phyloP scores from a whole-genome alignment of 2,888 invertebrate genomes.

The Amblyteles armatorius region DNA sequence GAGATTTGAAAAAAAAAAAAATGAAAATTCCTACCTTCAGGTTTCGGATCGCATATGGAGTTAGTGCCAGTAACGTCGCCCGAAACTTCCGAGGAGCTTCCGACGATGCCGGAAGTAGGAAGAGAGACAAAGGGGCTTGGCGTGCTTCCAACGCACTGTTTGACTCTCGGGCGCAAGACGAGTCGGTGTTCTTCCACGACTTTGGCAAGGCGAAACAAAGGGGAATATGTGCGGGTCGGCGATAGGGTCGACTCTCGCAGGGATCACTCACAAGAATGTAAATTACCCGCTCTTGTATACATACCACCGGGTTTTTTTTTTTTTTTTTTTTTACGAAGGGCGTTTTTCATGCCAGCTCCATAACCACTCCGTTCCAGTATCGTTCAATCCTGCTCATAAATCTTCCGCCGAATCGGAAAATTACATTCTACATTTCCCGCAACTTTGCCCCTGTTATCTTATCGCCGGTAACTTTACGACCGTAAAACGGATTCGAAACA shows the following conservation, averaged over 20 bases:
- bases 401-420: neutral
- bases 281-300: constrained; percentile 34
- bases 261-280: constrained; percentile 33
- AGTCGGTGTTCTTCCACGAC: constrained; percentile 2
- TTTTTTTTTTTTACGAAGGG: neutral
- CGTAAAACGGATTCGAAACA: neutral
- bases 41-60: neutral
- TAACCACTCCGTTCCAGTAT: neutral
- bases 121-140: constrained; percentile 52
- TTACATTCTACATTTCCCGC: neutral
- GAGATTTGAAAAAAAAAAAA: neutral
- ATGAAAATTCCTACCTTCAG: neutral
- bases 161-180: constrained; percentile 6
- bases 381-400: neutral
- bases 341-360: neutral
- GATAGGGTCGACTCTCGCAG: constrained; percentile 20
- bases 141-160: constrained; percentile 32
- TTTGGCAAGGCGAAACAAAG: constrained; percentile 39
- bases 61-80: constrained; percentile 24
- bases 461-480: neutral
- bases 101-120: constrained; percentile 21
- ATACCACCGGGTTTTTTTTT: neutral
- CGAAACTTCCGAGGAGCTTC: constrained; percentile 32
- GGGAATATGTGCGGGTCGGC: constrained; percentile 12
- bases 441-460: neutral